Conservation (phyloP, 2,113 vertebrate species). For the Festucalex cinctus region DNA sequence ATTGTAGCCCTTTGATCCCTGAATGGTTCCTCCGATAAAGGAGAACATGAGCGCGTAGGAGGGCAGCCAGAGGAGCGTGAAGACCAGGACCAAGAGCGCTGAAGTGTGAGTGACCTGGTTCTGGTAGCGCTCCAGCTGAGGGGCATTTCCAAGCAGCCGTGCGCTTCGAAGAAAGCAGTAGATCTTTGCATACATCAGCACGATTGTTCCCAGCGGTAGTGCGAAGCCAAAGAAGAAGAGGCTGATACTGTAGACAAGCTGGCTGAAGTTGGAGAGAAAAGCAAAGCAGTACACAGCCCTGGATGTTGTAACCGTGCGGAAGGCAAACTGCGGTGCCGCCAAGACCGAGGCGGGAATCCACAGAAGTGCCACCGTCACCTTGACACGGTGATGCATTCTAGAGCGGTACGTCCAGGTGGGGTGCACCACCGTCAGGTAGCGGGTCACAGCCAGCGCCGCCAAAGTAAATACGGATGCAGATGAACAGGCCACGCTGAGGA, state of each 20-base stretch:
- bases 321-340: conserved; percentile 72
- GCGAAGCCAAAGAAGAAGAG: conserved; percentile 73
- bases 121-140: conserved; percentile 72
- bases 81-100: conserved; percentile 70
- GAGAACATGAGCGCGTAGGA: conserved; percentile 75
- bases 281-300: conserved; percentile 67
- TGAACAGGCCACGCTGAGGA: conserved; percentile 71
- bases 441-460: conserved; percentile 69
- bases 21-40: conserved; percentile 38
- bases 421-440: conserved; percentile 73
- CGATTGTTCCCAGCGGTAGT: conserved; percentile 68
- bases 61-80: conserved; percentile 76
- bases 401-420: conserved; percentile 64
- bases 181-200: conserved; percentile 72
- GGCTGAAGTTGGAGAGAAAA: conserved; percentile 67
- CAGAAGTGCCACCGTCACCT: conserved; percentile 50
- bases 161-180: conserved; percentile 65
- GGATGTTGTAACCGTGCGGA: conserved; percentile 51
- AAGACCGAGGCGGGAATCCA: conserved; percentile 66
- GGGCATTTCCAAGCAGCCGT: conserved; percentile 34
- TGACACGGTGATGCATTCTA: conserved; percentile 42
- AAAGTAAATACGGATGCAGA: conserved; percentile 70
- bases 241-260: conserved; percentile 66
- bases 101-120: conserved; percentile 73
- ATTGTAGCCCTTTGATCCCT: conserved; percentile 13